Evolutionary conservation across 2,888 invertebrate species (phyloP), one percentile per base, ranked within the genome.

Genomic region (Drosophila setosimentum): DNA sequence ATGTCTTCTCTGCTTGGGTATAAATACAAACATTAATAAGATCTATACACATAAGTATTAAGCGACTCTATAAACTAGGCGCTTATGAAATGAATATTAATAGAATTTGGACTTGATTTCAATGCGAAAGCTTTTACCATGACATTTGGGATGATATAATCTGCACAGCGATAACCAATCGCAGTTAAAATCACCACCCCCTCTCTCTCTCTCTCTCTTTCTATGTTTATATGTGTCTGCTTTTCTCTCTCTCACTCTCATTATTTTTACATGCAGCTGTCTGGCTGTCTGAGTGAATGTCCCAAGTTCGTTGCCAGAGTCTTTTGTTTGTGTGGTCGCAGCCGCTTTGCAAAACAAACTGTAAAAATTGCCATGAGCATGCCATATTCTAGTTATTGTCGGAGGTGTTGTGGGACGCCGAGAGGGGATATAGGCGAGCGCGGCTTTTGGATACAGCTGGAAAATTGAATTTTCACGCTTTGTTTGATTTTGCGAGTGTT

Each of bases 401-500:
- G 27, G 29, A 18, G 16, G 24, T 8, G 18, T 18, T 13, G 42
- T 18, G 24, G 42, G 21, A 2, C 16, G 21, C 13, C 21, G 21
- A 10, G 3, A 10, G 32, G 33, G 13, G 2, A 2, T 24, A 45
- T 24, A 3, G 11, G 33, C 4, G 32, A 11, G 27, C 50, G 21
- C 16, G 37, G 37, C 45, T 48, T 21, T 45, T 63, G 57, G 49
- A 18, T 65, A 60, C 51, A 49, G 60, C 54, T 73, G 69, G 80
- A 86, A 90, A 91, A 91, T 82, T 87, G 87, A 86, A 91, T 90
- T 92, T 91, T 91, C 92, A 91, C 91, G 92, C 85, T 91, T 91
- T 91, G 84, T 62, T 82, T 79, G 82, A 27, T 76, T 54, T 63
- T 18, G 50, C 27, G n/a, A 50, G 18, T n/a, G 27, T 57, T 27